Percentiles rank a stretch among this genome's conserved stretches.
phyloP scores from a whole-genome alignment of 2,888 invertebrate genomes.

The Cheilosia impressa region DNA sequence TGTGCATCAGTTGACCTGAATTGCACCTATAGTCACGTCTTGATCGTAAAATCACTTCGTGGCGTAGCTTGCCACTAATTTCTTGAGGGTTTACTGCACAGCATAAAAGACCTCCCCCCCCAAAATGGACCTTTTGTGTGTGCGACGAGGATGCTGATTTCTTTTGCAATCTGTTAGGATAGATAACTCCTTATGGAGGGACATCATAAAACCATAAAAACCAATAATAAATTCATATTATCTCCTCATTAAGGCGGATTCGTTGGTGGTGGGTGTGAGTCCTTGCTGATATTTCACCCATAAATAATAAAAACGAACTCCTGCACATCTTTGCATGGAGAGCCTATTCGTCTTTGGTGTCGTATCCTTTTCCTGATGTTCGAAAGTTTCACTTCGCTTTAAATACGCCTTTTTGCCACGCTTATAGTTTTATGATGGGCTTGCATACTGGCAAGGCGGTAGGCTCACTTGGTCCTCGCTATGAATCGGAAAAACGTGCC shows the following conservation, averaged over 20 bases:
- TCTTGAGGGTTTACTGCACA: slow-evolving; percentile 57
- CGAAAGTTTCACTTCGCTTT: slow-evolving; percentile 56
- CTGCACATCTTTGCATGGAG: slow-evolving; percentile 60
- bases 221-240: slow-evolving; percentile 75
- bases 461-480: slow-evolving; percentile 9
- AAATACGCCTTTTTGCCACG: slow-evolving; percentile 35
- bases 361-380: slow-evolving; percentile 52
- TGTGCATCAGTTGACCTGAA: slow-evolving; percentile 61
- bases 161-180: slow-evolving; percentile 64
- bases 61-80: slow-evolving; percentile 64
- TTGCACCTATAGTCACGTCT: slow-evolving; percentile 68
- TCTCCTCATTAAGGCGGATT: slow-evolving; percentile 74
- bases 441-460: slow-evolving; percentile 6
- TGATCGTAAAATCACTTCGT: slow-evolving; percentile 60
- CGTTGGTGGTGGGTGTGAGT: slow-evolving; percentile 16
- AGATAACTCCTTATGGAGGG: slow-evolving; percentile 68
- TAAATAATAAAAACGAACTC: slow-evolving; percentile 71
- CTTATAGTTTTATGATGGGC: slow-evolving; percentile 50
- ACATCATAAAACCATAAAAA: slow-evolving; percentile 58
- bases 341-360: slow-evolving; percentile 71
- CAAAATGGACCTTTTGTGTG: slow-evolving; percentile 24
- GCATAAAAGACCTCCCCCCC: slow-evolving; percentile 46
- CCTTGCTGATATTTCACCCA: slow-evolving; percentile 52
- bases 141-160: slow-evolving; percentile 31
- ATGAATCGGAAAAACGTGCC: slow-evolving; percentile 66